Conservation (phyloP, 1,140 invertebrate genomes). For the Parapsyche elsis region DNA sequence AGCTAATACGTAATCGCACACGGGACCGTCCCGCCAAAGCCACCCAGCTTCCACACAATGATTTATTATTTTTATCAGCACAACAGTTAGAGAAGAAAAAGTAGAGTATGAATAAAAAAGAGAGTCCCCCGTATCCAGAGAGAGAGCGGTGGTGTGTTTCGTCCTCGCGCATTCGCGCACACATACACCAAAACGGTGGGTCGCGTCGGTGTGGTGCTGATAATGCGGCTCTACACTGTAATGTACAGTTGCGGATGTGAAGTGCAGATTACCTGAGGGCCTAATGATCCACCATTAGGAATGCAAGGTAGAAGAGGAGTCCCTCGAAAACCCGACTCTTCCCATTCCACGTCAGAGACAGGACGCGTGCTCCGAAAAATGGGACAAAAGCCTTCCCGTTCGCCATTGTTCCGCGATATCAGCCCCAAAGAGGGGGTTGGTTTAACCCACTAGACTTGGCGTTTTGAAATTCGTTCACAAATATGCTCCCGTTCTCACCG, state of each 20-base stretch:
- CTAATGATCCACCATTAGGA: slow-evolving; percentile 53
- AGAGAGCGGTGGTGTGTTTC: slow-evolving; percentile 38
- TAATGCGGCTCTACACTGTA: slow-evolving; percentile 34
- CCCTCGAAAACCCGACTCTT: background rate
- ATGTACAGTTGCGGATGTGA: slow-evolving; percentile 45
- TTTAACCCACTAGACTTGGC: too few species aligned
- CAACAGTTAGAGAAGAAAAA: slow-evolving; percentile 55
- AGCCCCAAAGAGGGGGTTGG: background rate
- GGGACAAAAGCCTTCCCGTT: slow-evolving; percentile 32
- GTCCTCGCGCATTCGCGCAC: slow-evolving; percentile 21
- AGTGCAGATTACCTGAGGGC: slow-evolving; percentile 50
- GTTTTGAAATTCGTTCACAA: too few species aligned
- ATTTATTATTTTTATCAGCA: slow-evolving; percentile 57
- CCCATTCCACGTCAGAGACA: background rate
- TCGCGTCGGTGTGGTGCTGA: background rate
- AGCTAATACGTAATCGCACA: slow-evolving; percentile 53
- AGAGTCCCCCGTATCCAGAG: slow-evolving; percentile 32
- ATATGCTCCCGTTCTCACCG: background rate
- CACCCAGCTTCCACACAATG: slow-evolving; percentile 50
- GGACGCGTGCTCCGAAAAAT: slow-evolving; percentile 28
- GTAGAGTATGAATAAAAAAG: slow-evolving; percentile 54
- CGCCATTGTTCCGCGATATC: slow-evolving; percentile 30
- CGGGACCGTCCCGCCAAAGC: slow-evolving; percentile 38
- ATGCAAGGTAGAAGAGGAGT: slow-evolving; percentile 13
- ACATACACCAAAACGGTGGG: slow-evolving; percentile 1